Evolutionary conservation across 2,888 invertebrate species (phyloP), one percentile per base, ranked within the genome.

Genomic region (Drosophila antonietae): DNA sequence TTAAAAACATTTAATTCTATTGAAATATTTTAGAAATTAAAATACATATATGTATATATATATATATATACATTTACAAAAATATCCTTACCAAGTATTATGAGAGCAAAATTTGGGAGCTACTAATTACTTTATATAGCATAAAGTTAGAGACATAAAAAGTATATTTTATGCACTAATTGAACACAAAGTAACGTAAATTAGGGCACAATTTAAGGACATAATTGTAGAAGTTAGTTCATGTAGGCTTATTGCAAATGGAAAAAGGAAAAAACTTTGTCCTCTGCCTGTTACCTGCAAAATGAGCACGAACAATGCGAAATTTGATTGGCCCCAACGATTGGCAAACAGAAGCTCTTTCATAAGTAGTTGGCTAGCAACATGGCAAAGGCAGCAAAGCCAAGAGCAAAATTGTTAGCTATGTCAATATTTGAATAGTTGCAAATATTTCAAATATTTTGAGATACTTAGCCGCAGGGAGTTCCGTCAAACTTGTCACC

Each of bases 381-480:
- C 43, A 9, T 8, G 28, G 47, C 23, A 46, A 7, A 1, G 14
- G 20, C 20, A 14, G 66, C 55, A 41, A n/a, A 79, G 64, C 60
- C 39, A 14, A 15, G 70, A 83, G 78, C 78, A 75, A 67, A 71
- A 71, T 70, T 77, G 71, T 66, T 66, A 44, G 55, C 69, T 77
- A 73, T 72, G 81, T 83, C 80, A 88, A 83, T 73, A 73, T 83
- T 83, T 86, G 61, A 72, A 61, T 62, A 79, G 75, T 68, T 81
- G 68, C 71, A 83, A 68, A 80, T 84, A 73, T 81, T 77, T 77
- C 79, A 84, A 84, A 89, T 83, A 75, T 88, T 85, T 76, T 70
- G 57, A 23, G 61, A 80, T 79, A 72, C 59, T 55, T 53, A 28
- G 52, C 73, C 80, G 28, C 63, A 52, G 80, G 80, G 81, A 80